These are phyloP conservation scores for Pollimyrus isidori DNA, from an alignment of 2,113 vertebrate genomes.

Conservation along the genomic window DNA sequence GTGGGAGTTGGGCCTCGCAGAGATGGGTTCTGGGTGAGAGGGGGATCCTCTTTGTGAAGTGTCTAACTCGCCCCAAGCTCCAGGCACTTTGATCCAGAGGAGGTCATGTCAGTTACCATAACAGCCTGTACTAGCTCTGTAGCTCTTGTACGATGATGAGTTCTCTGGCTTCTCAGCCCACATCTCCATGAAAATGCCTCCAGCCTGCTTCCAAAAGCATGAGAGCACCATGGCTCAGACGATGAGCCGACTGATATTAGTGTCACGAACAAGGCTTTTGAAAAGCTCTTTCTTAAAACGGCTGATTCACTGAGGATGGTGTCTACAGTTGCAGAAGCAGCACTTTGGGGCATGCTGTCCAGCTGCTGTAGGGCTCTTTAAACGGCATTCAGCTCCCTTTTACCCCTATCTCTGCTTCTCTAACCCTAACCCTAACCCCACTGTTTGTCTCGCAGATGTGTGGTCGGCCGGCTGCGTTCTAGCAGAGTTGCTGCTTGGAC, in stretches of 20 bases:
- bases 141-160: neutral
- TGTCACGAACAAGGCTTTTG: neutral
- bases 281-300: neutral
- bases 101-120: neutral
- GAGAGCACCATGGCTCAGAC: neutral
- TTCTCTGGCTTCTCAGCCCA: neutral
- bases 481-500: slow-evolving; percentile 79
- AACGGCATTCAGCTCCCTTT: neutral
- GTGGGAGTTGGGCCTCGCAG: neutral
- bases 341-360: neutral
- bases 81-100: neutral
- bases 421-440: too few relatives aligned
- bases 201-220: neutral
- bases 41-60: neutral
- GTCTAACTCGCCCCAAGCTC: neutral
- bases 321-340: neutral
- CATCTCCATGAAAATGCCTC: neutral
- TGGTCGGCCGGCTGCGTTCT: slow-evolving; percentile 84
- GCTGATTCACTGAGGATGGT: neutral
- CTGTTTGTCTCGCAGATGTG: slow-evolving; percentile 55
- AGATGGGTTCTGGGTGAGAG: neutral
- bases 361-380: neutral
- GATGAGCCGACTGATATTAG: neutral
- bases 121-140: neutral
- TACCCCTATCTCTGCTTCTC: neutral